These are phyloP conservation scores for Drosophila rhopaloa DNA, from an alignment of 1,140 invertebrate genomes.

Conservation along the genomic window DNA sequence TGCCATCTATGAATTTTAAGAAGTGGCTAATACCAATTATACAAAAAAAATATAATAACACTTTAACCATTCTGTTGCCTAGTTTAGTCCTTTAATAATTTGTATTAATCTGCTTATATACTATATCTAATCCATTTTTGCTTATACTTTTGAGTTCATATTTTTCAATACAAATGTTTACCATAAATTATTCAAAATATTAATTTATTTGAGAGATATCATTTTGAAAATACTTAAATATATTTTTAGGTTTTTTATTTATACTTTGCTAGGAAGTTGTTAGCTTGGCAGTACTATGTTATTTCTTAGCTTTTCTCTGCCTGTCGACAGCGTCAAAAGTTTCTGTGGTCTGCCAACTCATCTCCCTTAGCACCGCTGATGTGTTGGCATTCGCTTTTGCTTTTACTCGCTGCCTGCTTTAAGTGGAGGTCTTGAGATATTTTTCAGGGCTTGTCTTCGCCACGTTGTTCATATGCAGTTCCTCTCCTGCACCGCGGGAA, in stretches of 20 bases:
- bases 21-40: too few species aligned
- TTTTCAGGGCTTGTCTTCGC: constrained; percentile 54
- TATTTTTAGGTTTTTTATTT: too few species aligned
- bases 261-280: not conserved
- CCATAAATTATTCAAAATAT: too few species aligned
- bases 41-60: too few species aligned
- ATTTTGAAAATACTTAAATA: too few species aligned
- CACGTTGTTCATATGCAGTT: constrained; percentile 63
- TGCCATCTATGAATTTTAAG: not conserved
- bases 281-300: not conserved
- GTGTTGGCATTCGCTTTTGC: constrained; percentile 64
- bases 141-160: too few species aligned
- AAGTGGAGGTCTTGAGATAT: constrained; percentile 76
- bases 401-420: constrained; percentile 64
- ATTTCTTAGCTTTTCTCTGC: not conserved
- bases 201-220: too few species aligned
- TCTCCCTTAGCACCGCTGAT: constrained; percentile 50
- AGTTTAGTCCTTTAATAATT: too few species aligned
- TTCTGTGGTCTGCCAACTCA: constrained; percentile 61
- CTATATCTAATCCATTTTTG: too few species aligned
- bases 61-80: too few species aligned
- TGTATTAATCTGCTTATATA: too few species aligned
- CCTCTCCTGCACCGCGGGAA: constrained; percentile 17
- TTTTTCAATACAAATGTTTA: too few species aligned
- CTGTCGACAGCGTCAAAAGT: constrained; percentile 71